Conservation (phyloP, 2,797 vertebrate species). For the Gallinago solitaria region DNA sequence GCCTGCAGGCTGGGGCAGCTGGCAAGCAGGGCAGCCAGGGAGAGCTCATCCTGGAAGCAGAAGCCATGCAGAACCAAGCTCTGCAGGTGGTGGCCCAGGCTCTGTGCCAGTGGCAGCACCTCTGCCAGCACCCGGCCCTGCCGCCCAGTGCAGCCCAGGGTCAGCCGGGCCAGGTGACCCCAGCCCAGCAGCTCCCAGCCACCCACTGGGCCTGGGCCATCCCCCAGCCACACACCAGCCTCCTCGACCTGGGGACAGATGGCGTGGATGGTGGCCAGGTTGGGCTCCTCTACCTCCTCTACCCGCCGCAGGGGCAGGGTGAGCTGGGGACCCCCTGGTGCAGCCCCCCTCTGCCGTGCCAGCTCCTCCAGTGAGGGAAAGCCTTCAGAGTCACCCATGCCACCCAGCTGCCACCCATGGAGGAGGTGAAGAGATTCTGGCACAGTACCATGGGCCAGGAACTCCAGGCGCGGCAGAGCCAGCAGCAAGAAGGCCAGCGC, state of each 20-base stretch:
- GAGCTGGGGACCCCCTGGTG: rapidly evolving
- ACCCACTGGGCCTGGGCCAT: not conserved
- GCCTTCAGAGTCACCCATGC: constrained; percentile 9
- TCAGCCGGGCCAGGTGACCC: constrained; percentile 72
- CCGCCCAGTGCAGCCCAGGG: constrained; percentile 60
- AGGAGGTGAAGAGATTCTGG: constrained; percentile 75
- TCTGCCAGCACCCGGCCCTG: constrained; percentile 55
- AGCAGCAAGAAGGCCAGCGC: constrained; percentile 81
- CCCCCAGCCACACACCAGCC: constrained; percentile 57
- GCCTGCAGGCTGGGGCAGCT: constrained; percentile 76
- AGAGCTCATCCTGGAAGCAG: constrained; percentile 44
- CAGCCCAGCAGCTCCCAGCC: constrained; percentile 64
- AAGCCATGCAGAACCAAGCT: constrained; percentile 82
- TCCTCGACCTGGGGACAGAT: constrained; percentile 75
- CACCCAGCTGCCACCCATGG: not conserved
- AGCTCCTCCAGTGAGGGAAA: constrained; percentile 76
- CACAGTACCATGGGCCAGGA: constrained; percentile 71
- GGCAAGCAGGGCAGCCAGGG: constrained; percentile 73
- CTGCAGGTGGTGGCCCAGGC: constrained; percentile 68
- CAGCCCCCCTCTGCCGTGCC: not conserved
- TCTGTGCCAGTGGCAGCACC: constrained; percentile 60
- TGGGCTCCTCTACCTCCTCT: constrained; percentile 69
- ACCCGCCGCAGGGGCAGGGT: constrained; percentile 23
- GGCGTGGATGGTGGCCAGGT: constrained; percentile 46
- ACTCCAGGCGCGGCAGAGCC: constrained; percentile 75